Evolutionary conservation across 2,888 invertebrate genomes (phyloP).

Genomic region (Eudasyphora cyanicolor): DNA sequence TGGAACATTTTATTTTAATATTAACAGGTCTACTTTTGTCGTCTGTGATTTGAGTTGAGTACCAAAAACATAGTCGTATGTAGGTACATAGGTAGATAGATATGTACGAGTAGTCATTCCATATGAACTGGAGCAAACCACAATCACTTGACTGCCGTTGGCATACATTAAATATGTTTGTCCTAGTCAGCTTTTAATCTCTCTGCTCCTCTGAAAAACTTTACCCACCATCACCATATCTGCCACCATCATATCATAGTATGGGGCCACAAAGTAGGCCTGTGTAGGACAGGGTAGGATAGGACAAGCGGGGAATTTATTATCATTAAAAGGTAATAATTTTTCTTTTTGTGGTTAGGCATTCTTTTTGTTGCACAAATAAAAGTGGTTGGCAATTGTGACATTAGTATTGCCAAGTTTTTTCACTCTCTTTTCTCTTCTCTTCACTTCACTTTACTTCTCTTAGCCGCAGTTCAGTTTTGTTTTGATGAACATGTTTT

Average conservation of each 20-base stretch:
- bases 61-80: too few relatives aligned
- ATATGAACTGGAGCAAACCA: too few relatives aligned
- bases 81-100: too few relatives aligned
- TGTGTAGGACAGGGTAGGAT: too few relatives aligned
- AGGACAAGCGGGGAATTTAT: not conserved
- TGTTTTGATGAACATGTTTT: too few relatives aligned
- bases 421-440: not conserved
- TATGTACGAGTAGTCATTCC: too few relatives aligned
- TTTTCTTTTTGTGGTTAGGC: not conserved
- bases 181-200: slow-evolving; percentile 16
- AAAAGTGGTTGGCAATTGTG: slow-evolving; percentile 21
- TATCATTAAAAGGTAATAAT: slow-evolving; percentile 28
- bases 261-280: too few relatives aligned
- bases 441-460: too few relatives aligned
- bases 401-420: slow-evolving; percentile 24
- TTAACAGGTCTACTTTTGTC: not conserved
- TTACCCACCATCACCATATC: too few relatives aligned
- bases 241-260: not conserved
- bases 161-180: slow-evolving; percentile 6
- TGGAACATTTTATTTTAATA: slow-evolving; percentile 9
- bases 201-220: not conserved
- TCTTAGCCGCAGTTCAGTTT: too few relatives aligned
- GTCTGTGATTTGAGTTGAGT: too few relatives aligned
- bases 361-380: not conserved
- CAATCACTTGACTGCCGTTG: slow-evolving; percentile 13